Evolutionary conservation across 2,888 invertebrate species (phyloP).

Genomic region (Drosophila nr. fundita): DNA sequence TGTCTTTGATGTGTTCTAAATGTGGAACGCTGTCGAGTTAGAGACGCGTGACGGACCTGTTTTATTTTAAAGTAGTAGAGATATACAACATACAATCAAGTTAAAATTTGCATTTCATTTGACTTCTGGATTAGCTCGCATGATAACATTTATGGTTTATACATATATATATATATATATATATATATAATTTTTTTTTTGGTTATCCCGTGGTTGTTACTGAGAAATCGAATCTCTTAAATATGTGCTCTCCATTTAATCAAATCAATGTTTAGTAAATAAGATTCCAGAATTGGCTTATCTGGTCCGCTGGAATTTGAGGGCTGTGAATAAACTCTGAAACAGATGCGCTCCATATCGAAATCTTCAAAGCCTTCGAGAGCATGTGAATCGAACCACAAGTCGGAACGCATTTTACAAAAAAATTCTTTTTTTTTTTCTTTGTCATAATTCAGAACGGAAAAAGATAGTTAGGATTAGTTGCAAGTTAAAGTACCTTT

Average conservation of each 20-base stretch:
- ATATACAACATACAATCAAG: slow-evolving; percentile 63
- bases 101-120: slow-evolving; percentile 42
- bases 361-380: slow-evolving; percentile 21
- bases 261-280: slow-evolving; percentile 13
- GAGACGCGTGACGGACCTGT: slow-evolving; percentile 90
- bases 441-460: slow-evolving; percentile 19
- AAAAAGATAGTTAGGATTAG: slow-evolving; percentile 12
- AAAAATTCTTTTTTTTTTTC: slow-evolving; percentile 8
- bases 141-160: background rate
- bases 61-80: slow-evolving; percentile 73
- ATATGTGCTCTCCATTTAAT: slow-evolving; percentile 33
- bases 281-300: slow-evolving; percentile 25
- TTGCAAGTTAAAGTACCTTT: slow-evolving; percentile 78
- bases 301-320: slow-evolving; percentile 20
- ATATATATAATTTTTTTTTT: background rate
- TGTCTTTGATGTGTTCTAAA: slow-evolving; percentile 89
- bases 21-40: slow-evolving; percentile 89
- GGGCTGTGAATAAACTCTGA: slow-evolving; percentile 34
- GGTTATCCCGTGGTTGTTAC: slow-evolving; percentile 18
- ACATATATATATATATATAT: background rate
- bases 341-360: slow-evolving; percentile 28
- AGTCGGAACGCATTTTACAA: slow-evolving; percentile 24
- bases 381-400: slow-evolving; percentile 29
- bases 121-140: slow-evolving; percentile 19
- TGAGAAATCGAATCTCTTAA: slow-evolving; percentile 1